Percentiles rank a stretch among this genome's conserved stretches.
Conservation (phyloP, 2,888 invertebrate species). For the Pammene fasciana region DNA sequence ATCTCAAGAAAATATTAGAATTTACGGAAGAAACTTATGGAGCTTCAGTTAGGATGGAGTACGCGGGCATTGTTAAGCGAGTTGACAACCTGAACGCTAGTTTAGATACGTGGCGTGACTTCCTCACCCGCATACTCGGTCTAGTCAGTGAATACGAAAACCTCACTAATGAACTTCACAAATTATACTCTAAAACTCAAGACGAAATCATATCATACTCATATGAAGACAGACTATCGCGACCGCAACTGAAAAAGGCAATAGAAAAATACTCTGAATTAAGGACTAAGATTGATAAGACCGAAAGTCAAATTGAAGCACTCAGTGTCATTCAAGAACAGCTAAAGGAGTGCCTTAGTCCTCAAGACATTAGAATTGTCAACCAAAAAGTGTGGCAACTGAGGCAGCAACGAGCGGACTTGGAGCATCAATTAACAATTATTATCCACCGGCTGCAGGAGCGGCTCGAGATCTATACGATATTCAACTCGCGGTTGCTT, state of each 20-base stretch:
- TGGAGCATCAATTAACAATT: slow-evolving; percentile 90
- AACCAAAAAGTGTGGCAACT: slow-evolving; percentile 91
- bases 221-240: slow-evolving; percentile 82
- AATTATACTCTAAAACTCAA: slow-evolving; percentile 86
- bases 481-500: slow-evolving; percentile 87
- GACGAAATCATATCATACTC: slow-evolving; percentile 83
- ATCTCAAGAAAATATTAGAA: slow-evolving; percentile 86
- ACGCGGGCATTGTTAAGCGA: slow-evolving; percentile 89
- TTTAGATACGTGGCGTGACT: slow-evolving; percentile 91
- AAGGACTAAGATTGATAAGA: slow-evolving; percentile 82
- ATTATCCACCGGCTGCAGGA: slow-evolving; percentile 89
- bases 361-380: slow-evolving; percentile 91
- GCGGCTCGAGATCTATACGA: slow-evolving; percentile 86
- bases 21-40: slow-evolving; percentile 91
- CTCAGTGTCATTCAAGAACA: slow-evolving; percentile 90
- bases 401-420: slow-evolving; percentile 90
- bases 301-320: slow-evolving; percentile 86
- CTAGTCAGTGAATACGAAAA: slow-evolving; percentile 86
- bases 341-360: slow-evolving; percentile 92
- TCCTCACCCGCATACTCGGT: slow-evolving; percentile 86
- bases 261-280: slow-evolving; percentile 85
- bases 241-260: slow-evolving; percentile 85
- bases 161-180: slow-evolving; percentile 83
- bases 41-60: slow-evolving; percentile 91
- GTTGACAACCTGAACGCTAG: slow-evolving; percentile 91